Evolutionary conservation across 2,797 vertebrate genomes (phyloP).

Genomic region (Pangasius macronema): DNA sequence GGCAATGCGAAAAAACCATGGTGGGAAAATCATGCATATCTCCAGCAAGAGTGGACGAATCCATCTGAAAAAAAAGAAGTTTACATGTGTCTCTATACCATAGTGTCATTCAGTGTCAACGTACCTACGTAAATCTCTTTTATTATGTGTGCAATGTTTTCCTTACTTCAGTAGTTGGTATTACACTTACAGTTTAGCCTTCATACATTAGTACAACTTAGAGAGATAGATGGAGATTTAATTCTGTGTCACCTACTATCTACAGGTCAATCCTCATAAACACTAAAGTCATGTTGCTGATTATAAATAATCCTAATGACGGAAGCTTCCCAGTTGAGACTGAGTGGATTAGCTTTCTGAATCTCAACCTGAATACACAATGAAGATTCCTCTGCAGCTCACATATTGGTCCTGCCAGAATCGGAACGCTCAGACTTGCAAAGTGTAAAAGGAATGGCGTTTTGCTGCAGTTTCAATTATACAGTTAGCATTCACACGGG

Average conservation of each 20-base stretch:
- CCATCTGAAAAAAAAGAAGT: too few relatives aligned
- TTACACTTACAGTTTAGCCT: not conserved
- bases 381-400: conserved; percentile 31
- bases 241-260: conserved; percentile 9
- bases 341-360: conserved; percentile 40
- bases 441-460: conserved; percentile 31
- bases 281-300: conserved; percentile 19
- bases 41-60: not conserved
- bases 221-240: too few relatives aligned
- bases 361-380: conserved; percentile 39
- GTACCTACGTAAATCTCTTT: too few relatives aligned
- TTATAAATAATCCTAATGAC: conserved; percentile 41
- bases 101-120: too few relatives aligned
- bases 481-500: conserved; percentile 27
- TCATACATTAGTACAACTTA: not conserved
- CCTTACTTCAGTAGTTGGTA: not conserved
- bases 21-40: not conserved
- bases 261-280: conserved; percentile 26
- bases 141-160: not conserved
- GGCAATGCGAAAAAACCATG: not conserved
- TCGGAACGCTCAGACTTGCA: conserved; percentile 14
- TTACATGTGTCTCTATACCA: too few relatives aligned
- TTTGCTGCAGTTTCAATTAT: conserved; percentile 32
- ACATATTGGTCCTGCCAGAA: conserved; percentile 14
- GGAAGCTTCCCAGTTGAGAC: conserved; percentile 21